These are phyloP conservation scores for Dasypogon diadema DNA, from an alignment of 2,888 invertebrate genomes.

Conservation along the genomic window DNA sequence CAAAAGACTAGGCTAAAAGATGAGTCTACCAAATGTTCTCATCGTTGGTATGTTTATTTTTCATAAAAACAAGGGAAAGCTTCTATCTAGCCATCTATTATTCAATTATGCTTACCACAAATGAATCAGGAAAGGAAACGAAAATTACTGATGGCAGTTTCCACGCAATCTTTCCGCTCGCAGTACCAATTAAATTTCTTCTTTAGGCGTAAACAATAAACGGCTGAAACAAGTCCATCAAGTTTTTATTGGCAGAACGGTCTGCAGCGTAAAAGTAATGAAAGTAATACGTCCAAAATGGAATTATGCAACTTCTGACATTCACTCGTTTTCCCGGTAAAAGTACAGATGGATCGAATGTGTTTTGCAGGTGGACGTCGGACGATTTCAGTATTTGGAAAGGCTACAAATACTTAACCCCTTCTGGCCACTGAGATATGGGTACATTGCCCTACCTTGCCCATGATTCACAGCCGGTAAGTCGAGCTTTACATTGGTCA, in stretches of 20 bases:
- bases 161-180: no score
- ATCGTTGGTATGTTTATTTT: no score
- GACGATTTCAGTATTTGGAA: slow-evolving; percentile 8
- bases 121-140: no score
- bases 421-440: background rate
- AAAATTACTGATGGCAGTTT: no score
- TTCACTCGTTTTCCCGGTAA: slow-evolving; percentile 12
- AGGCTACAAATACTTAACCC: background rate
- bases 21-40: no score
- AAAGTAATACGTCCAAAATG: slow-evolving; percentile 13
- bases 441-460: slow-evolving; percentile 47
- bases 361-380: background rate
- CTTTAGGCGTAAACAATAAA: background rate
- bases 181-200: slow-evolving; percentile 20
- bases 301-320: slow-evolving; percentile 5
- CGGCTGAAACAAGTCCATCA: slow-evolving; percentile 2
- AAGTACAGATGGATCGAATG: background rate
- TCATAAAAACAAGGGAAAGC: no score
- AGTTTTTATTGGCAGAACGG: background rate
- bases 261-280: slow-evolving; percentile 21
- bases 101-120: no score
- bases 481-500: slow-evolving; percentile 7
- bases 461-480: slow-evolving; percentile 38
- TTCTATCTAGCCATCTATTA: no score
- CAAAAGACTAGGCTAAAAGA: no score